These are phyloP conservation scores for Drosophila eohydei DNA, from an alignment of 2,888 invertebrate species.

Conservation along the genomic window DNA sequence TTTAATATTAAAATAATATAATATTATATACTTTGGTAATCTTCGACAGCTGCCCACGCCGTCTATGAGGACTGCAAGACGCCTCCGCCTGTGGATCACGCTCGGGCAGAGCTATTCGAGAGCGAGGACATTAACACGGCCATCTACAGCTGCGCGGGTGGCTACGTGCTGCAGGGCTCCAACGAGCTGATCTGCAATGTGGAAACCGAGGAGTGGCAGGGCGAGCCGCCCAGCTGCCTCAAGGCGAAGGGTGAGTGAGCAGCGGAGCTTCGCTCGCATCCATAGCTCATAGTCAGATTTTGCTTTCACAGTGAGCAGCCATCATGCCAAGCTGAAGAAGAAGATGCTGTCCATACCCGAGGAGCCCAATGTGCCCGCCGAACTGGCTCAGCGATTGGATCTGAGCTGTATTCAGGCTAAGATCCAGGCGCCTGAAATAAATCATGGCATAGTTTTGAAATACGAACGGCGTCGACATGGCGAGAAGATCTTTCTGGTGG, in stretches of 20 bases:
- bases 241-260: slow-evolving; percentile 39
- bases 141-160: slow-evolving; percentile 79
- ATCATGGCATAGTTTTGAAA: slow-evolving; percentile 81
- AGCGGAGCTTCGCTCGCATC: neutral
- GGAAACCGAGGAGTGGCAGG: slow-evolving; percentile 83
- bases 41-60: slow-evolving; percentile 34
- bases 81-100: slow-evolving; percentile 81
- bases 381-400: slow-evolving; percentile 81
- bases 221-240: slow-evolving; percentile 81
- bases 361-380: slow-evolving; percentile 75
- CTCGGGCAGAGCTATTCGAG: slow-evolving; percentile 63
- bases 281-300: neutral
- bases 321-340: slow-evolving; percentile 56
- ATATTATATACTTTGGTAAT: neutral
- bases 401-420: slow-evolving; percentile 83
- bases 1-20: neutral
- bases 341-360: slow-evolving; percentile 78
- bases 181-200: slow-evolving; percentile 79
- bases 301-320: slow-evolving; percentile 11
- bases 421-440: slow-evolving; percentile 83
- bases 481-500: slow-evolving; percentile 86
- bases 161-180: slow-evolving; percentile 80
- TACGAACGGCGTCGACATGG: slow-evolving; percentile 83
- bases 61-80: slow-evolving; percentile 82
- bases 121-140: slow-evolving; percentile 82